Conservation (phyloP, 2,797 vertebrate species). For the Chanos chanos region DNA sequence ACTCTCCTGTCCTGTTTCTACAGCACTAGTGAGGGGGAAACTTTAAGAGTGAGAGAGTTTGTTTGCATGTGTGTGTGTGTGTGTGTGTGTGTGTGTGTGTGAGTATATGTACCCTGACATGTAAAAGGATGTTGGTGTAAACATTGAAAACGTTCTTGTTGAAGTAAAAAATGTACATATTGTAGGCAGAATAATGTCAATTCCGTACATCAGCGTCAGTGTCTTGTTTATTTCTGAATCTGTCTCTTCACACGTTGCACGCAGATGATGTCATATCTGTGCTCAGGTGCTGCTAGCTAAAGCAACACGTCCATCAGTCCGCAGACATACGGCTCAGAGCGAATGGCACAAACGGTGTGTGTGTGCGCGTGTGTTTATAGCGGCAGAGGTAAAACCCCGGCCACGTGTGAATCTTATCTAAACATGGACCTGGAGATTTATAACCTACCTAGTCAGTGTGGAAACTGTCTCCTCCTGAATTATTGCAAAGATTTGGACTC, state of each 20-base stretch:
- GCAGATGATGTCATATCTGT: constrained; percentile 38
- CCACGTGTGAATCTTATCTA: constrained; percentile 41
- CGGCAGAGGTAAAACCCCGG: constrained; percentile 45
- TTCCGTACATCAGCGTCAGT: too few species aligned
- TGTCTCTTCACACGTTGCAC: neutral
- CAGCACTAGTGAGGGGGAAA: constrained; percentile 25
- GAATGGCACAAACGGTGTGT: constrained; percentile 35
- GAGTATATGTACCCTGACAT: too few species aligned
- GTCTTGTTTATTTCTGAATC: too few species aligned
- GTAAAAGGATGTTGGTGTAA: constrained; percentile 5
- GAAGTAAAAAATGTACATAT: too few species aligned
- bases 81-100: neutral
- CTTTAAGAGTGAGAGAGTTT: neutral
- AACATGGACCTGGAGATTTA: constrained; percentile 47
- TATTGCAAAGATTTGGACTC: constrained; percentile 36
- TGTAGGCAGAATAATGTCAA: too few species aligned
- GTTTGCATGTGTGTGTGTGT: neutral
- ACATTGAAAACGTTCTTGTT: too few species aligned
- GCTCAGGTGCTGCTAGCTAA: constrained; percentile 32
- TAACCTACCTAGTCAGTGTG: constrained; percentile 33
- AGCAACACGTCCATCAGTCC: constrained; percentile 31
- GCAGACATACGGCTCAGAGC: constrained; percentile 6
- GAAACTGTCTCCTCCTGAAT: constrained; percentile 35
- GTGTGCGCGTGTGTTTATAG: constrained; percentile 63
- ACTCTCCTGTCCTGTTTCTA: constrained; percentile 38